Evolutionary conservation across 2,888 invertebrate genomes (phyloP).

Genomic region (Rapana venosa): DNA sequence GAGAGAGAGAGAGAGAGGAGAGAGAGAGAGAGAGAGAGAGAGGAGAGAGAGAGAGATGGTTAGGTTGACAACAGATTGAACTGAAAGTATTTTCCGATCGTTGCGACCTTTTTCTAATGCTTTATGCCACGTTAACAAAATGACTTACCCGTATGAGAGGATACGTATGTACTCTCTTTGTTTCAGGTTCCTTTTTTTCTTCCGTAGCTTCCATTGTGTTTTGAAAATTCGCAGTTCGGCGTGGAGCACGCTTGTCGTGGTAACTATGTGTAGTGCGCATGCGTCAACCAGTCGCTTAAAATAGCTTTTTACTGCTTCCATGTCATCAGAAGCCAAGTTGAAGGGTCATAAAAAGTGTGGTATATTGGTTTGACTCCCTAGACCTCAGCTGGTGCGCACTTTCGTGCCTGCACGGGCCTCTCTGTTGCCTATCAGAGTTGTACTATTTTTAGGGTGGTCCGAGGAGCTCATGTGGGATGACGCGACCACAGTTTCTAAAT

Average conservation of each 20-base stretch:
- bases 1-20: no score
- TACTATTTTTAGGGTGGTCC: no score
- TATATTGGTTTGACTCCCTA: neutral
- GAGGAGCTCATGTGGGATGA: no score
- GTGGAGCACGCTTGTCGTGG: neutral
- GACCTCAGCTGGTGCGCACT: no score
- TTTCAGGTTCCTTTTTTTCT: conserved; percentile 74
- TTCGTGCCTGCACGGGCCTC: no score
- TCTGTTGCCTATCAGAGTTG: no score
- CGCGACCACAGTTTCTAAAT: no score
- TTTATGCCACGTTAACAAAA: neutral
- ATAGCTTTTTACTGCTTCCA: neutral
- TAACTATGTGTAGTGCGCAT: conserved; percentile 41
- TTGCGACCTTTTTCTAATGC: no score
- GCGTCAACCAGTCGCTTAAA: neutral
- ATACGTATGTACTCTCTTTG: conserved; percentile 82
- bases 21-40: no score
- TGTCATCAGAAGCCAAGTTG: neutral
- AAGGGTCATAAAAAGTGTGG: neutral
- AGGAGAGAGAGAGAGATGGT: no score
- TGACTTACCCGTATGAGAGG: conserved; percentile 87
- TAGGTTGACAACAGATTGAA: no score
- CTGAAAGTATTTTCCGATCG: no score
- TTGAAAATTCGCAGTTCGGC: neutral
- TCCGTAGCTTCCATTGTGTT: conserved; percentile 64